phyloP scores from a whole-genome alignment of 2,888 invertebrate genomes.

The Gymnosoma rotundatum region DNA sequence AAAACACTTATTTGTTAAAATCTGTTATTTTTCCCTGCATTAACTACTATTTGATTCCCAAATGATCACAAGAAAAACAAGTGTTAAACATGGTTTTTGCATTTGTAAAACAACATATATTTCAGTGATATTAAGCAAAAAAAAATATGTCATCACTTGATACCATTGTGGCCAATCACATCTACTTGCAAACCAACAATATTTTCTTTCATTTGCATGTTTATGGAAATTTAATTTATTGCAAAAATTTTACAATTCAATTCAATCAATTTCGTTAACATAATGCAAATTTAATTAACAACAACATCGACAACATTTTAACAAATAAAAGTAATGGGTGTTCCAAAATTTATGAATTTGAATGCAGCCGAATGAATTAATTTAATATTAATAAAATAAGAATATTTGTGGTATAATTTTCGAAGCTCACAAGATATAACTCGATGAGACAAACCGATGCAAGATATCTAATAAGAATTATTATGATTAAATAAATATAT shows the following conservation, averaged over 20 bases:
- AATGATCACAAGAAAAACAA: constrained; percentile 44
- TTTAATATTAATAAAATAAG: too few species aligned
- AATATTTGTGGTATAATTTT: too few species aligned
- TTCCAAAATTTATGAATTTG: too few species aligned
- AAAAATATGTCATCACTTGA: constrained; percentile 53
- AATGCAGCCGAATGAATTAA: too few species aligned
- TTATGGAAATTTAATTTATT: constrained; percentile 65
- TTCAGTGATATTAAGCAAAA: constrained; percentile 15
- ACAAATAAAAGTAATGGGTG: neutral
- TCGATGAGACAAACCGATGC: too few species aligned
- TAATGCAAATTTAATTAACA: constrained; percentile 70
- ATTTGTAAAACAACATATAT: constrained; percentile 51
- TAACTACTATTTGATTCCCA: constrained; percentile 43
- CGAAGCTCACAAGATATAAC: too few species aligned
- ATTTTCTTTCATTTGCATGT: constrained; percentile 56
- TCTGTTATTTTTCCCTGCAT: constrained; percentile 33
- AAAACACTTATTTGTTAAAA: neutral
- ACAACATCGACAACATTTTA: constrained; percentile 25
- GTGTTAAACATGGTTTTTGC: constrained; percentile 65
- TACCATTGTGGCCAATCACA: neutral
- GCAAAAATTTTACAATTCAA: constrained; percentile 66
- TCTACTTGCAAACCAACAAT: neutral
- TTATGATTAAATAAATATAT: too few species aligned
- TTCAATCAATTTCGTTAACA: constrained; percentile 66
- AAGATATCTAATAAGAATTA: too few species aligned